These are phyloP conservation scores for Drosophila cardini DNA, from an alignment of 1,140 invertebrate species.

Conservation along the genomic window DNA sequence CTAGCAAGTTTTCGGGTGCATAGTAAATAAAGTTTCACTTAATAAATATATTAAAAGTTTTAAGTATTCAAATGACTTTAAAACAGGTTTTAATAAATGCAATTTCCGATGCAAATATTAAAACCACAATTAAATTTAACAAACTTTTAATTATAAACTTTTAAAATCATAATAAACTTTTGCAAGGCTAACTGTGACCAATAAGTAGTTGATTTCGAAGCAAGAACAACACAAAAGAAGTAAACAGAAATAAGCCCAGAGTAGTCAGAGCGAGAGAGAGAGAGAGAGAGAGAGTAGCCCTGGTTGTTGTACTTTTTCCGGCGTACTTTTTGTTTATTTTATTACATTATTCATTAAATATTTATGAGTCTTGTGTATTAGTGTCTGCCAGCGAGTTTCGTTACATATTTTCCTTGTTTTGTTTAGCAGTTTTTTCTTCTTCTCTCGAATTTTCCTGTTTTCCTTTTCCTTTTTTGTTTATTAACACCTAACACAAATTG, in stretches of 20 bases:
- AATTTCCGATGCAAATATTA: background rate
- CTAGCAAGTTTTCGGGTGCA: no score
- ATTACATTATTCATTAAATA: constrained; percentile 44
- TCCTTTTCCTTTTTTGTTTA: constrained; percentile 19
- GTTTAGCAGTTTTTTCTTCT: background rate
- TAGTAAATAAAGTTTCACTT: no score
- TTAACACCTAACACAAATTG: constrained; percentile 39
- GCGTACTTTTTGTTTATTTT: constrained; percentile 34
- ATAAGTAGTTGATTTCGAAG: constrained; percentile 1
- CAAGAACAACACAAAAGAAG: no score
- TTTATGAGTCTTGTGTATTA: constrained; percentile 36
- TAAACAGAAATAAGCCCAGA: no score
- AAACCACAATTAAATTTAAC: background rate
- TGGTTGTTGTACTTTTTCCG: constrained; percentile 11
- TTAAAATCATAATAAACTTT: constrained; percentile 10
- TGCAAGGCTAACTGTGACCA: background rate
- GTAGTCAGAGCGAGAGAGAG: no score
- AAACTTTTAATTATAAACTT: constrained; percentile 12
- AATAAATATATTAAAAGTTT: no score
- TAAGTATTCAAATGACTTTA: no score
- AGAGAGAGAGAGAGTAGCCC: background rate
- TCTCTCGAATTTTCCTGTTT: background rate
- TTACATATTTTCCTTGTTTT: constrained; percentile 25
- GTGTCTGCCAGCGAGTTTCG: constrained; percentile 14
- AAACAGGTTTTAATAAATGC: background rate